Base-by-base conservation (phyloP, 2,888 invertebrate genomes). In the Caenorhabditis auriculariae region DNA sequence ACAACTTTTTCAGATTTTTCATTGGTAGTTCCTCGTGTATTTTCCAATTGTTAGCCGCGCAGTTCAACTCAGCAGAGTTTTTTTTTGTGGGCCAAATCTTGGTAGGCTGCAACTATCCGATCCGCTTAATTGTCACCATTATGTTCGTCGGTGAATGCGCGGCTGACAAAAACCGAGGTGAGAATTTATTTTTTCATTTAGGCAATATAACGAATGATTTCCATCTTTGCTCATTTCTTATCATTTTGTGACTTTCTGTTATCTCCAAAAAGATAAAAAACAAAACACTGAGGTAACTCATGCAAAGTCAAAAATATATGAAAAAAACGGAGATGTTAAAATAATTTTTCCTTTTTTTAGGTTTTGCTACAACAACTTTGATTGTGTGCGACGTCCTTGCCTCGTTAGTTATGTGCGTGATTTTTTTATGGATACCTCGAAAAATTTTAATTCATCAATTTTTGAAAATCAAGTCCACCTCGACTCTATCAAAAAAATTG, bases 71-170 rank as follows among this genome's bases (percentile, higher is more conserved):
- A 0, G 38, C 60, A 1, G 69, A 69, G 43, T 24, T 69, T 0
- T 69, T 60, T 28, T 38, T 66, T 5, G 29, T 69, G 28, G 60
- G 52, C 9, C 60, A 62, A 27, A 26, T 54, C 7, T 5, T 58
- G 17, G 46, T 48, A 21, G 60, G 61, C 2, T 15, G 42, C 0
- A 45, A 49, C 15, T 9, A 53, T 0, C 62, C 62, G 1, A n/a
- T 64, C 2, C 43, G 52, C 1, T 49, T 53, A 29, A 61, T 62
- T 28, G 60, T 60, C 2, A 58, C 58, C 1, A 17, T 50, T 5
- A 21, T 69, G 2, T 69, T 49, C 38, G 47, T 69, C 21, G 57
- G 56, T 0, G 69, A 69, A 42, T 63, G 65, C 46, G 52, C 63
- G 19, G 58, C 69, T 26, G 69, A 69, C 32, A 46, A 52, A 19